These are phyloP conservation scores for Charadrius vociferus DNA, from an alignment of 2,113 vertebrate species.

Conservation along the genomic window DNA sequence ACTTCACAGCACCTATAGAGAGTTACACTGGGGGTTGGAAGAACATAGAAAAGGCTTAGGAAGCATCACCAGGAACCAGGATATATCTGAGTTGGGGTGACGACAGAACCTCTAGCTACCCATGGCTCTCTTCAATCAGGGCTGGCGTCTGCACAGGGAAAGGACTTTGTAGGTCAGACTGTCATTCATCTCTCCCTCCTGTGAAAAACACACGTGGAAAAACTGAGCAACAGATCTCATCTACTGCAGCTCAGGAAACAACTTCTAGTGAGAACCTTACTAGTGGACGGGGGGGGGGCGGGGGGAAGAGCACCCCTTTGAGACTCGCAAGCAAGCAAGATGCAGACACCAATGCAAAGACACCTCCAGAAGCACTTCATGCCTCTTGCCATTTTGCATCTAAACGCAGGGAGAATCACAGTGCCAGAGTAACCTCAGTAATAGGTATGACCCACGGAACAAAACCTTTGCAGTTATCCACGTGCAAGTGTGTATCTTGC, in stretches of 20 bases:
- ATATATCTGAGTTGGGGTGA: background rate
- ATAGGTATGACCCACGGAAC: rapidly evolving
- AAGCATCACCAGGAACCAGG: background rate
- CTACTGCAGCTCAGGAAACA: background rate
- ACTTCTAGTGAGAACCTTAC: background rate
- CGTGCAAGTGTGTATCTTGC: rapidly evolving
- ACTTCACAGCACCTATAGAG: too few relatives aligned
- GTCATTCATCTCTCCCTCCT: background rate
- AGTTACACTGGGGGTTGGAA: too few relatives aligned
- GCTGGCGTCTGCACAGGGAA: rapidly evolving
- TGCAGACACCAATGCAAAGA: background rate
- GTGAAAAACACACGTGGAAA: background rate
- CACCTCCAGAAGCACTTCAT: background rate
- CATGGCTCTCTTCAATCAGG: background rate
- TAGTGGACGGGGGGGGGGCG: background rate
- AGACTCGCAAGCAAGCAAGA: background rate
- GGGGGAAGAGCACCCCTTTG: background rate
- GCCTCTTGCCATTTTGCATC: background rate
- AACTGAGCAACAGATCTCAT: background rate
- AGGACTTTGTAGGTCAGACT: background rate
- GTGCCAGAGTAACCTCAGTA: background rate
- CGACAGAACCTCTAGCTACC: background rate
- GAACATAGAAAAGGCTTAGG: too few relatives aligned
- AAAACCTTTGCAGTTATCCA: background rate
- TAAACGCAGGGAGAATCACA: background rate